Conservation (phyloP, 2,888 invertebrate species). For the Cinara cedri region DNA sequence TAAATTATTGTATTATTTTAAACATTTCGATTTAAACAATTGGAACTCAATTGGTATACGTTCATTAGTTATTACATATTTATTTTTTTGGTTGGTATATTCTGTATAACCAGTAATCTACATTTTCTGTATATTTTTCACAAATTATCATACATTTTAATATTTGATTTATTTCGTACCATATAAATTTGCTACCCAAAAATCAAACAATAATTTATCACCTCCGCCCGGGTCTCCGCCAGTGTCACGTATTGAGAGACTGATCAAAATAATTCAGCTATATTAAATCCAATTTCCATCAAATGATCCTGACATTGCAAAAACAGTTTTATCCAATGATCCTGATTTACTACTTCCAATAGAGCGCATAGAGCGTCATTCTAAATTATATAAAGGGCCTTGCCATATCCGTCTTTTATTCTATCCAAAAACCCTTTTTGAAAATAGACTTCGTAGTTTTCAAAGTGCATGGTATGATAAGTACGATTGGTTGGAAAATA, state of each 20-base stretch:
- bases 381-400: slow-evolving; percentile 18
- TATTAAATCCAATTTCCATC: slow-evolving; percentile 12
- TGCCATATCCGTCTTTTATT: slow-evolving; percentile 16
- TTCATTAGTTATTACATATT: too few species aligned
- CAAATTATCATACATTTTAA: too few species aligned
- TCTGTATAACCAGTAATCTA: too few species aligned
- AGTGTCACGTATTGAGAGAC: neutral
- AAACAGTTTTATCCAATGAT: slow-evolving; percentile 18
- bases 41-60: too few species aligned
- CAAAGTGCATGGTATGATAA: slow-evolving; percentile 12
- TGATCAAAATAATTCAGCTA: slow-evolving; percentile 16
- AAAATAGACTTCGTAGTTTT: slow-evolving; percentile 26
- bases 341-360: slow-evolving; percentile 14
- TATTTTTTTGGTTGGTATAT: too few species aligned
- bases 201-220: neutral
- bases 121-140: too few species aligned
- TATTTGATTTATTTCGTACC: neutral
- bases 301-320: slow-evolving; percentile 12
- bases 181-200: slow-evolving; percentile 13
- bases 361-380: slow-evolving; percentile 19
- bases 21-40: too few species aligned
- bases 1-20: too few species aligned
- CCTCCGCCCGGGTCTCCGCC: too few species aligned
- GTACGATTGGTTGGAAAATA: slow-evolving; percentile 34
- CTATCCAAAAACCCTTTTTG: slow-evolving; percentile 36